Evolutionary conservation across 2,888 invertebrate genomes (phyloP).

Genomic region (Callinectes sapidus): DNA sequence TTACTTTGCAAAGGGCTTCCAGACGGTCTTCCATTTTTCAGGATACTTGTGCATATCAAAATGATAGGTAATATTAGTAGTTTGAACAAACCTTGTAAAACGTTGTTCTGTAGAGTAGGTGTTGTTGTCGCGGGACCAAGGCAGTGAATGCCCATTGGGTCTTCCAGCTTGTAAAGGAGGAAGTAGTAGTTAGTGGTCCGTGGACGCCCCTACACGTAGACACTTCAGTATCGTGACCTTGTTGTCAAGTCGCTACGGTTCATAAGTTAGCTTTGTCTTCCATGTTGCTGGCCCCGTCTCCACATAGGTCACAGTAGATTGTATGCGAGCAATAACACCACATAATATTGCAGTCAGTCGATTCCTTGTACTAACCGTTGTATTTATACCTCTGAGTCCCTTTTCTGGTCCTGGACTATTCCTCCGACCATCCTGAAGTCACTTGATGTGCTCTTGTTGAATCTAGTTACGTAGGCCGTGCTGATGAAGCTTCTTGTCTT

Average conservation of each 20-base stretch:
- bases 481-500: slow-evolving; percentile 29
- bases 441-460: slow-evolving; percentile 27
- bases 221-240: slow-evolving; percentile 34
- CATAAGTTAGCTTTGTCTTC: slow-evolving; percentile 58
- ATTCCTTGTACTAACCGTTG: slow-evolving; percentile 45
- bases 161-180: slow-evolving; percentile 54
- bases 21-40: slow-evolving; percentile 65
- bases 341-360: slow-evolving; percentile 51
- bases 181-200: slow-evolving; percentile 28
- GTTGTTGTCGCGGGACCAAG: slow-evolving; percentile 60
- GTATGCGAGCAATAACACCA: slow-evolving; percentile 69
- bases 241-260: slow-evolving; percentile 27
- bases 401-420: background rate
- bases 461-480: slow-evolving; percentile 18
- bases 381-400: slow-evolving; percentile 13
- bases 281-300: slow-evolving; percentile 65
- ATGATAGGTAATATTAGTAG: slow-evolving; percentile 53
- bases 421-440: background rate
- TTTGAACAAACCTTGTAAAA: slow-evolving; percentile 23
- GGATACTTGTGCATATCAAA: slow-evolving; percentile 63
- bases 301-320: slow-evolving; percentile 64
- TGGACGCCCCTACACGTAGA: slow-evolving; percentile 16
- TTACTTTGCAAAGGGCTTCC: slow-evolving; percentile 58
- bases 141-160: slow-evolving; percentile 49
- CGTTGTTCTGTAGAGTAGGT: slow-evolving; percentile 35